phyloP scores from a whole-genome alignment of 2,797 vertebrate genomes.

The Pangasius macronema region DNA sequence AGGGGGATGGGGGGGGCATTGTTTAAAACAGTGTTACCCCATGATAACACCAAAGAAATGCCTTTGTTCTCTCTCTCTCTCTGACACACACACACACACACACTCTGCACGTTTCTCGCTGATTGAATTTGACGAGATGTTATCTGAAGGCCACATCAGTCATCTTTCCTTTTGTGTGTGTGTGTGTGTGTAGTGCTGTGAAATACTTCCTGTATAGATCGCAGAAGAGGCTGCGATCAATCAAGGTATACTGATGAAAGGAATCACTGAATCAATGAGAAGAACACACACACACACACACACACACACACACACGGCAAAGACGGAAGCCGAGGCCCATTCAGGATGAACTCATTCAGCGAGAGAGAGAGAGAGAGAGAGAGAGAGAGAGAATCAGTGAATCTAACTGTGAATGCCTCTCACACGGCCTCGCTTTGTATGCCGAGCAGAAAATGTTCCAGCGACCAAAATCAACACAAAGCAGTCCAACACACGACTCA shows the following conservation, averaged over 20 bases:
- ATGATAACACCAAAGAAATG: slow-evolving; percentile 48
- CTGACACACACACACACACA: slow-evolving; percentile 26
- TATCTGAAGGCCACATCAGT: slow-evolving; percentile 33
- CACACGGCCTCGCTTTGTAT: slow-evolving; percentile 45
- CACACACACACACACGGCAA: slow-evolving; percentile 25
- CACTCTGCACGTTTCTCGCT: slow-evolving; percentile 5
- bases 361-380: slow-evolving; percentile 15
- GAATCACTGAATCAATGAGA: slow-evolving; percentile 41
- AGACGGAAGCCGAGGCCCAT: slow-evolving; percentile 44
- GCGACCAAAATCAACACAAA: slow-evolving; percentile 22
- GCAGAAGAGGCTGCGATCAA: slow-evolving; percentile 25
- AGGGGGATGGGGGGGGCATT: slow-evolving; percentile 39
- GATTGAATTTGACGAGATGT: slow-evolving; percentile 32
- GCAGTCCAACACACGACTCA: slow-evolving; percentile 21
- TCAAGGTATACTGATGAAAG: slow-evolving; percentile 45
- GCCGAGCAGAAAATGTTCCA: slow-evolving; percentile 37
- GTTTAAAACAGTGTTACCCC: slow-evolving; percentile 38
- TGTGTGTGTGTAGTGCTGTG: slow-evolving; percentile 14
- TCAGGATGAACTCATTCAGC: slow-evolving; percentile 23
- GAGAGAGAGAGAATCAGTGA: slow-evolving; percentile 18
- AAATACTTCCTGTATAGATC: slow-evolving; percentile 41
- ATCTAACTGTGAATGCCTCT: slow-evolving; percentile 44
- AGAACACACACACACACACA: slow-evolving; percentile 38
- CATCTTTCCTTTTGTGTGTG: slow-evolving; percentile 24
- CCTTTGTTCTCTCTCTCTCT: slow-evolving; percentile 33